Base-by-base conservation (phyloP, 2,888 invertebrate genomes). In the Spatulosminthurus flaviceps region DNA sequence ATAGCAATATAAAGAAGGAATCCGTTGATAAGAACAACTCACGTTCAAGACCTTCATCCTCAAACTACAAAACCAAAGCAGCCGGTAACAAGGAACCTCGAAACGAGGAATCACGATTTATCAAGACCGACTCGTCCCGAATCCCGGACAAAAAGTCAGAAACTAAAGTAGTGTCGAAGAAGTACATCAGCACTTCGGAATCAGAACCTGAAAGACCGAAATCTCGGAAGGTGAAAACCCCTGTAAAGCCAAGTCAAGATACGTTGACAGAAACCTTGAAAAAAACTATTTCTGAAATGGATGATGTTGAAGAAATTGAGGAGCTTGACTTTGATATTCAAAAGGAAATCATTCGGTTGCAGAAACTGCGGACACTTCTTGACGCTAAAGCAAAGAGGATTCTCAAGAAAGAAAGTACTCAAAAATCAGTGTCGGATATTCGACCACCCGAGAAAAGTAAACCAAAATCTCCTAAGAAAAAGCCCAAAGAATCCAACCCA, bases 321-420 rank as follows among this genome's bases (percentile, higher is more conserved):
- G 76, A 76, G 28, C n/a, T 76, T 22, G 69, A 76, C 26, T 24
- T 76, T 28, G 76, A 67, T 22, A 76, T 76, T 0, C 34, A 67
- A 28, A 67, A 42, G 41, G 76, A 76, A 29, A 76, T 76, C 0
- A 26, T 42, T 28, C 41, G 76, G 1, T 43, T 76, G 13, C 41
- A 76, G 29, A 67, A 76, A 1, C 43, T 76, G 11, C 19, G 69
- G 24, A 67, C 66, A 51, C 43, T 76, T 16, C 24, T 76, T 9
- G 76, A 76, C 41, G 51, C 76, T 1, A 76, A 76, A 51, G 67
- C 76, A 4, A 76, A 69, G 42, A 24, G 24, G 24, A 76, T 76
- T 43, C 26, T 76, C 0, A 22, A 34, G 4, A 41, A 34, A 22
- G 42, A 42, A 51, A n/a, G n/a, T n/a, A 2, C 16, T 2, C 16